These are phyloP conservation scores for Opisthocomus hoazin DNA, from an alignment of 2,113 vertebrate species.

Conservation along the genomic window DNA sequence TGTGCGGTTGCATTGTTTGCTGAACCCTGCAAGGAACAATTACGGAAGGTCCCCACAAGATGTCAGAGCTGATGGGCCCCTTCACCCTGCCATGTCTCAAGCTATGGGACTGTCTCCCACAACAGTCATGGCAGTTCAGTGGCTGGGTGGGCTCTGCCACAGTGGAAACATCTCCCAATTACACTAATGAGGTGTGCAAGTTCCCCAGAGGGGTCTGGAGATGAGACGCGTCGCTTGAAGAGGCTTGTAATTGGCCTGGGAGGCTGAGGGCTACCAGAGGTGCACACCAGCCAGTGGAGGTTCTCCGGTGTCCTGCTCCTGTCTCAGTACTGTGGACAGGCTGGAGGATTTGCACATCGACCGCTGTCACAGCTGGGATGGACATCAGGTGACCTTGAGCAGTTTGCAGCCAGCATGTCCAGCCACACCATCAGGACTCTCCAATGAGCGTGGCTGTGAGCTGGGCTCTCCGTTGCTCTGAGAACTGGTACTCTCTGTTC, in stretches of 20 bases:
- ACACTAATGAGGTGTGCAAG: constrained; percentile 30
- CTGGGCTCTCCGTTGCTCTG: not conserved
- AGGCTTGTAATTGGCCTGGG: constrained; percentile 52
- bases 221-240: not conserved
- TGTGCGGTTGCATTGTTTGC: not conserved
- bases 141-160: constrained; percentile 1
- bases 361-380: not conserved
- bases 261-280: not conserved
- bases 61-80: not conserved
- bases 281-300: not conserved
- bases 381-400: not conserved
- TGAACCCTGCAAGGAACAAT: not conserved
- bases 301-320: not conserved
- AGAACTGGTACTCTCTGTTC: not conserved
- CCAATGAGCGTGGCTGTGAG: not conserved
- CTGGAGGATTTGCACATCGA: not conserved
- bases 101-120: not conserved
- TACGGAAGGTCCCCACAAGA: not conserved
- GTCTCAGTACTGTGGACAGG: not conserved
- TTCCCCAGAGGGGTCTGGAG: not conserved
- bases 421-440: not conserved
- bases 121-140: not conserved
- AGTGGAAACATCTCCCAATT: constrained; percentile 12
- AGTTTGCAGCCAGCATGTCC: not conserved
- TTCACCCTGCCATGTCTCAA: not conserved